Evolutionary conservation across 1,140 invertebrate species (phyloP).

Genomic region (Protaetia brevitarsis): DNA sequence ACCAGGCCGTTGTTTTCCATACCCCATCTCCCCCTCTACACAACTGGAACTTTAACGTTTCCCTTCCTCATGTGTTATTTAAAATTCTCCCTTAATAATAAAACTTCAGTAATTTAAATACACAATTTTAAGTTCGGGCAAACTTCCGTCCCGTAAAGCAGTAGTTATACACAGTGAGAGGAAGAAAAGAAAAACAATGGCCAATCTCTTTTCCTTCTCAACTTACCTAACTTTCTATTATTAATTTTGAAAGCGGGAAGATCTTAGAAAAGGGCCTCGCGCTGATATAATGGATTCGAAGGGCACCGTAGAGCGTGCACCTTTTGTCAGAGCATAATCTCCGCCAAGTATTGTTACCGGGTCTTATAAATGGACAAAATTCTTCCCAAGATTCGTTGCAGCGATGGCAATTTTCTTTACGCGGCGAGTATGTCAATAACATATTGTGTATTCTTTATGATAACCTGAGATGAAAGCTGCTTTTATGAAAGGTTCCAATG

Average conservation of each 20-base stretch:
- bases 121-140: conserved; percentile 9
- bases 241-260: not conserved
- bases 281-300: not conserved
- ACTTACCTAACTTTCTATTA: conserved; percentile 9
- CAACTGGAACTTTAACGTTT: not conserved
- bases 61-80: not conserved
- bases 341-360: not conserved
- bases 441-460: not conserved
- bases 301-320: not conserved
- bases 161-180: not conserved
- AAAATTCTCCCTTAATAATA: conserved; percentile 11
- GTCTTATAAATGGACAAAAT: conserved; percentile 11
- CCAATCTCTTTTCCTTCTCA: not conserved
- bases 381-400: not conserved
- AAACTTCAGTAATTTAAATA: conserved; percentile 13
- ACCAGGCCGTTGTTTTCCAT: not conserved
- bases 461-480: not conserved
- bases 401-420: not conserved
- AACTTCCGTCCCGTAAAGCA: not conserved
- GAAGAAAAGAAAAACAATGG: not conserved
- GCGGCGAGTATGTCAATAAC: not conserved
- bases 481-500: not conserved
- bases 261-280: not conserved
- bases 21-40: not conserved
- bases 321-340: not conserved